phyloP scores from a whole-genome alignment of 2,888 invertebrate species.

The Lasioglossum malachurum region DNA sequence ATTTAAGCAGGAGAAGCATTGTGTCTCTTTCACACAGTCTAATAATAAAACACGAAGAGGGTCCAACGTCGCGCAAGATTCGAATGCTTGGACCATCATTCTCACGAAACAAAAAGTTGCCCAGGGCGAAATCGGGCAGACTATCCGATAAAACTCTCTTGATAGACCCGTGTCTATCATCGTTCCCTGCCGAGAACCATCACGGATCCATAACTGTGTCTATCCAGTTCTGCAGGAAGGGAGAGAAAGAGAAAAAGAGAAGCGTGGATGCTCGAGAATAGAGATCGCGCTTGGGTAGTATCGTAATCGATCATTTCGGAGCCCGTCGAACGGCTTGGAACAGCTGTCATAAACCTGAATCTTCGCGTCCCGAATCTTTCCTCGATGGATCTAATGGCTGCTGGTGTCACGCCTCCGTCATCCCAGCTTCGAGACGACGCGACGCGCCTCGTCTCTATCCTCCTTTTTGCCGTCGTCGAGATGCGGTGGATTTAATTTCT shows the following conservation, averaged over 20 bases:
- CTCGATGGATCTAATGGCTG: constrained; percentile 14
- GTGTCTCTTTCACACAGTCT: not conserved
- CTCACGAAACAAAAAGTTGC: not conserved
- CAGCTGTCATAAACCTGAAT: constrained; percentile 2
- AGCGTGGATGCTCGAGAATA: not conserved
- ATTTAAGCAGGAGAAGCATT: too few relatives aligned
- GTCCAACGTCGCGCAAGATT: too few relatives aligned
- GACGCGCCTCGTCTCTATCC: not conserved
- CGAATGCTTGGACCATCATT: not conserved
- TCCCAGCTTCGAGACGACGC: not conserved
- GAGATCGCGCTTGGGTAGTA: not conserved
- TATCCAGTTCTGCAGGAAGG: not conserved
- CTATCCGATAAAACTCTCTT: not conserved
- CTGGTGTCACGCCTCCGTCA: not conserved
- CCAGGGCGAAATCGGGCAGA: not conserved
- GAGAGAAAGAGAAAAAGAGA: not conserved
- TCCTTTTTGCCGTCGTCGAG: not conserved
- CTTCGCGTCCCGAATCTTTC: not conserved
- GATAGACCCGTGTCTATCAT: constrained; percentile 1
- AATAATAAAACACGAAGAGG: not conserved
- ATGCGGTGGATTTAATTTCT: not conserved
- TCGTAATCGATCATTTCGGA: constrained; percentile 7
- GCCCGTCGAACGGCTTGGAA: not conserved
- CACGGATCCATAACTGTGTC: not conserved
- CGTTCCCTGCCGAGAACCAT: not conserved